phyloP scores from a whole-genome alignment of 2,113 vertebrate genomes.

The Corythaixoides concolor region DNA sequence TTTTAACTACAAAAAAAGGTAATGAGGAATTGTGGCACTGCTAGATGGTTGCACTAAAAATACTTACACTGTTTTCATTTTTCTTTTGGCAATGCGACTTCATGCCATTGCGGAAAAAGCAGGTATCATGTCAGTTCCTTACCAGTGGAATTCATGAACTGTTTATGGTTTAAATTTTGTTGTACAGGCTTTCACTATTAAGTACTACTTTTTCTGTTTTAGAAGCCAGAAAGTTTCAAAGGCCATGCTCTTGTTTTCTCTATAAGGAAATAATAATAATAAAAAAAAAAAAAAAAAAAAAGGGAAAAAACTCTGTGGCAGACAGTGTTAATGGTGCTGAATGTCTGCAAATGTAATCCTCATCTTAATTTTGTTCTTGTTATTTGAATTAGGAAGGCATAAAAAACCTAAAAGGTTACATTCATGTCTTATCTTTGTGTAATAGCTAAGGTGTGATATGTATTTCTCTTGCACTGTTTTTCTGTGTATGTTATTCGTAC shows the following conservation, averaged over 20 bases:
- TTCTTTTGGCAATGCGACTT: neutral
- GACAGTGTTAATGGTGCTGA: slow-evolving; percentile 20
- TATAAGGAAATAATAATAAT: neutral
- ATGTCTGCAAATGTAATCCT: slow-evolving; percentile 40
- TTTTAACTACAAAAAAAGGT: neutral
- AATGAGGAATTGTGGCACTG: neutral
- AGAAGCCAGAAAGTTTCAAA: neutral
- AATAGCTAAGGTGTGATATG: slow-evolving; percentile 3
- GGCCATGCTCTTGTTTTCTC: neutral
- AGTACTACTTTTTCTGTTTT: neutral
- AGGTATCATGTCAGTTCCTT: neutral
- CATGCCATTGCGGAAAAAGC: neutral
- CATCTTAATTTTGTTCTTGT: slow-evolving; percentile 26
- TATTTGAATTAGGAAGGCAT: slow-evolving; percentile 54
- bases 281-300: neutral
- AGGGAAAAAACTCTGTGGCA: neutral
- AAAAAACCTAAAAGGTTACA: slow-evolving; percentile 37
- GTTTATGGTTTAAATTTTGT: neutral
- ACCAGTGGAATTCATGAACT: neutral
- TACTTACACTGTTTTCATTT: neutral
- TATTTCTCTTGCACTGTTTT: slow-evolving; percentile 23
- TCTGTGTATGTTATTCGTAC: neutral
- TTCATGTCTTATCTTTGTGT: slow-evolving; percentile 10
- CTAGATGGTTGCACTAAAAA: neutral
- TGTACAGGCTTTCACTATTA: neutral